phyloP scores from a whole-genome alignment of 1,140 invertebrate genomes.

The Streblospio benedicti region DNA sequence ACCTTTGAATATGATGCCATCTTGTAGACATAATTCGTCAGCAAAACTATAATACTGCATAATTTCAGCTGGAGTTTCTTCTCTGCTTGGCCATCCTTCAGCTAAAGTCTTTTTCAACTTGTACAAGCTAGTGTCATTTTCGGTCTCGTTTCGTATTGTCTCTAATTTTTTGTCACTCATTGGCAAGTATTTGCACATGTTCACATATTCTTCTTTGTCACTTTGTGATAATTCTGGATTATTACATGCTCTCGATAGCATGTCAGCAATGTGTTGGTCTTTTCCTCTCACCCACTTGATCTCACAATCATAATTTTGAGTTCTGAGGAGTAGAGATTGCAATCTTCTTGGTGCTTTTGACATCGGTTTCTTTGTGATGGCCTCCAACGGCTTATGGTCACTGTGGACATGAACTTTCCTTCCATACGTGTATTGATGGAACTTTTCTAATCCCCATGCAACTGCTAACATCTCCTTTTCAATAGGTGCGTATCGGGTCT shows the following conservation, averaged over 20 bases:
- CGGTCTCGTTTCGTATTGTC: too few relatives aligned
- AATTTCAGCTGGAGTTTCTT: too few relatives aligned
- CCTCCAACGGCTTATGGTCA: slow-evolving; percentile 41
- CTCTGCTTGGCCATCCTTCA: too few relatives aligned
- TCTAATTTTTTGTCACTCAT: too few relatives aligned
- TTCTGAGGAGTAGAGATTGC: slow-evolving; percentile 44
- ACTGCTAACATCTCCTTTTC: slow-evolving; percentile 39
- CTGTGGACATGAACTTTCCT: slow-evolving; percentile 22
- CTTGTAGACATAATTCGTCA: neutral
- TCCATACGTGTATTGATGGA: slow-evolving; percentile 43
- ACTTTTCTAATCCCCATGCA: slow-evolving; percentile 44
- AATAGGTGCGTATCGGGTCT: slow-evolving; percentile 23
- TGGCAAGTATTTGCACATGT: too few relatives aligned
- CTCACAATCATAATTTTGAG: slow-evolving; percentile 45
- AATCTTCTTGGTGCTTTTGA: slow-evolving; percentile 39
- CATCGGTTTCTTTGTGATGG: slow-evolving; percentile 45
- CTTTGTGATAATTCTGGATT: too few relatives aligned
- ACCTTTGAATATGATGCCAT: neutral
- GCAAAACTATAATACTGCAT: too few relatives aligned
- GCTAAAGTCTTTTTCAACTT: too few relatives aligned
- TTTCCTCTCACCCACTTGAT: slow-evolving; percentile 38
- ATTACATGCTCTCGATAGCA: neutral
- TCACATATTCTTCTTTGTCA: too few relatives aligned
- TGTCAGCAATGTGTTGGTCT: slow-evolving; percentile 30
- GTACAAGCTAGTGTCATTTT: too few relatives aligned